These are phyloP conservation scores for Crotalus helleri DNA, from an alignment of 2,113 vertebrate species.

Conservation along the genomic window DNA sequence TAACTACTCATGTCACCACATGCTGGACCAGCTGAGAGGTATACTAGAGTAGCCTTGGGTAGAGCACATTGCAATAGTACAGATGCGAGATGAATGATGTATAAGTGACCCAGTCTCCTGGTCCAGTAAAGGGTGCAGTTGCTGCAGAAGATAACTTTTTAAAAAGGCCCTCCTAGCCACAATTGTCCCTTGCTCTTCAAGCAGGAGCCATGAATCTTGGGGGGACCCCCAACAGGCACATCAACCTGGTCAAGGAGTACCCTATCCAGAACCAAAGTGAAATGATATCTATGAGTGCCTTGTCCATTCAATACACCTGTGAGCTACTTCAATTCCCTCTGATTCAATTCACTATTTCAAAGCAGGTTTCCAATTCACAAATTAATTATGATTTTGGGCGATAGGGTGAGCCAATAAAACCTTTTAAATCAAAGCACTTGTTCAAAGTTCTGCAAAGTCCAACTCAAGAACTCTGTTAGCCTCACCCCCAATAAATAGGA, in stretches of 20 bases:
- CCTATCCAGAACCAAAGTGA: background rate
- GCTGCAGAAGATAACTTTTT: background rate
- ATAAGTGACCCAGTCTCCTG: background rate
- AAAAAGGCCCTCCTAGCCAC: background rate
- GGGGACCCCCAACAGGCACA: background rate
- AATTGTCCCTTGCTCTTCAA: background rate
- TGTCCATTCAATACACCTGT: background rate
- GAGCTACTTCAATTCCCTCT: background rate
- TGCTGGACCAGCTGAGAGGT: background rate
- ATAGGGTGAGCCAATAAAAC: background rate
- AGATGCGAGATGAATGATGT: background rate
- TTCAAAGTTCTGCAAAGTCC: background rate
- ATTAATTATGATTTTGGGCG: background rate
- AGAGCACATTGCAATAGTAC: background rate
- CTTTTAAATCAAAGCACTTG: background rate
- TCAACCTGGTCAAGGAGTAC: background rate
- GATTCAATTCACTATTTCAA: background rate
- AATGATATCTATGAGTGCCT: background rate
- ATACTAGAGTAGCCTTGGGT: background rate
- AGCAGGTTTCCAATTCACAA: background rate
- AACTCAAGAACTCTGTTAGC: background rate
- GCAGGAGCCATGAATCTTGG: background rate
- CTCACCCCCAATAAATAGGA: background rate
- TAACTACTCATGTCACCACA: background rate
- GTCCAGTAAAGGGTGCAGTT: background rate